Evolutionary conservation across 2,797 vertebrate genomes (phyloP).

Genomic region (Botia almorhae): DNA sequence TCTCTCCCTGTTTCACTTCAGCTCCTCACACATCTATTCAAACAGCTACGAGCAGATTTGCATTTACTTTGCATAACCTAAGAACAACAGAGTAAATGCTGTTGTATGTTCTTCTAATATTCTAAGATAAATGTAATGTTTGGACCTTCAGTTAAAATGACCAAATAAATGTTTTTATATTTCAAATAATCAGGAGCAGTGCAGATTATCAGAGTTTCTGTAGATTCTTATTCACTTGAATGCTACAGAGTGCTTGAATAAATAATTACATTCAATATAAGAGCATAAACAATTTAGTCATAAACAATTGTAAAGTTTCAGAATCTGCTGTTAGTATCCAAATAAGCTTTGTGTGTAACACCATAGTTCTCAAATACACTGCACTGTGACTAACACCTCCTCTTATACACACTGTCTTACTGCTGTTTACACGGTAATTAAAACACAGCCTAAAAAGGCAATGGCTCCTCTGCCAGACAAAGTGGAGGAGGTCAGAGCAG

Average conservation of each 20-base stretch:
- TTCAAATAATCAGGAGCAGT: background rate
- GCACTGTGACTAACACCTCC: background rate
- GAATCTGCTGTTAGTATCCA: background rate
- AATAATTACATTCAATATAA: background rate
- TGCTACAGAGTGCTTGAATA: no score
- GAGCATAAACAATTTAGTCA: background rate
- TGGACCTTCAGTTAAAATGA: background rate
- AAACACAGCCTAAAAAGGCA: constrained; percentile 85
- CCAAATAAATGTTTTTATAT: background rate
- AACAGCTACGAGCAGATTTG: background rate
- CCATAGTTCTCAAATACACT: constrained; percentile 1
- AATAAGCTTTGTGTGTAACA: constrained; percentile 6
- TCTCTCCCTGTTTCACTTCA: background rate
- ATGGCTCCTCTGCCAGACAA: constrained; percentile 75
- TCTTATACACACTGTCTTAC: constrained; percentile 66
- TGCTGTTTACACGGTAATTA: constrained; percentile 81
- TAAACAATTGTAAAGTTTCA: background rate
- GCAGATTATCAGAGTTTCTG: no score
- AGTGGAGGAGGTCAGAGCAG: constrained; percentile 68
- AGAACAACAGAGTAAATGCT: background rate
- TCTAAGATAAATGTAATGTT: background rate
- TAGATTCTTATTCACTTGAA: no score
- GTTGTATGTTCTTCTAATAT: background rate
- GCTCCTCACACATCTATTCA: background rate
- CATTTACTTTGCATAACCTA: background rate